These are phyloP conservation scores for Chymomyza amoena DNA, from an alignment of 2,888 invertebrate genomes.

Conservation along the genomic window DNA sequence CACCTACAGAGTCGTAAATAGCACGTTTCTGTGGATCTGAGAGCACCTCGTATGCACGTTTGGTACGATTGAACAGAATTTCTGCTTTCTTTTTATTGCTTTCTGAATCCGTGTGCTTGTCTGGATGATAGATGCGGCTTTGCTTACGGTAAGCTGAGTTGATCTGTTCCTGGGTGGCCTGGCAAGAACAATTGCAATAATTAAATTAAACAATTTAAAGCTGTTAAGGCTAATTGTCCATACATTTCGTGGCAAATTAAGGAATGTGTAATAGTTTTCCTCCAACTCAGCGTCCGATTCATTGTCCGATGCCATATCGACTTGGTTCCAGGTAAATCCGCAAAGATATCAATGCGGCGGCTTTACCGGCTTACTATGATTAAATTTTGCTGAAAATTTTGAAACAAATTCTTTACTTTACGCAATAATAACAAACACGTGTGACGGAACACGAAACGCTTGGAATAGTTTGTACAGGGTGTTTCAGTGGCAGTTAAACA, in stretches of 20 bases:
- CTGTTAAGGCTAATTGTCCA: conserved; percentile 67
- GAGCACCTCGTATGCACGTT: conserved; percentile 96
- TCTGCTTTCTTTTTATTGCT: conserved; percentile 92
- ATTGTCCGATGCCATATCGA: conserved; percentile 79
- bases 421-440: conserved; percentile 68
- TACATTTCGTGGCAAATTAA: conserved; percentile 92
- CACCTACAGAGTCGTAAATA: conserved; percentile 94
- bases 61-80: conserved; percentile 93
- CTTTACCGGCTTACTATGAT: conserved; percentile 43
- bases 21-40: conserved; percentile 95
- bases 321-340: not conserved
- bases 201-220: not conserved
- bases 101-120: conserved; percentile 92
- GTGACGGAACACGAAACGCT: conserved; percentile 53
- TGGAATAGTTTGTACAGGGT: conserved; percentile 40
- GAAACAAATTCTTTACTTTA: conserved; percentile 54
- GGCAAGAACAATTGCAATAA: conserved; percentile 33
- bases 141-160: conserved; percentile 94
- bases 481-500: conserved; percentile 12
- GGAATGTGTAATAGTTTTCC: conserved; percentile 93
- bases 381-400: conserved; percentile 60
- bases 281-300: conserved; percentile 83
- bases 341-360: conserved; percentile 25
- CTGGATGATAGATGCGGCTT: conserved; percentile 97
- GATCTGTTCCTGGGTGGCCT: conserved; percentile 96